Base-by-base conservation (phyloP, 2,797 vertebrate species). In the Mus caroli region DNA sequence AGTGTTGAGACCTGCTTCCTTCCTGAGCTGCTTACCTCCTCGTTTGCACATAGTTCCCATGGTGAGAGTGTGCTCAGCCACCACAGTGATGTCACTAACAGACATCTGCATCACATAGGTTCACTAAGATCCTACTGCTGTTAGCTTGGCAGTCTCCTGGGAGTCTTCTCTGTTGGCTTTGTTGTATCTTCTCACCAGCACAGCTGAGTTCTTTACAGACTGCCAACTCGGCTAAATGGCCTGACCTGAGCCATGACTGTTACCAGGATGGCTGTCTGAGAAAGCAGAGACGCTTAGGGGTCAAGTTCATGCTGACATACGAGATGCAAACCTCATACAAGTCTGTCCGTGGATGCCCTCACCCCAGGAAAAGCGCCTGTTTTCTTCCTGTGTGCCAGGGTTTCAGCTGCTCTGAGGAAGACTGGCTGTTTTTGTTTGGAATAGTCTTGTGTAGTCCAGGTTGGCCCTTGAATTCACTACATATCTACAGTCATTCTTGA, bases 121-220 rank as follows among this genome's bases (percentile, higher is more conserved):
- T 84, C 40, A 84, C 60, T 64, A 64, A 46, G 40, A 7, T 84
- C 37, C 26, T 46, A 7, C 20, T 46, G 82, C 40, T 64, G 19
- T 46, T 46, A 43, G 40, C 40, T 22, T 13, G 43, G 40, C 60
- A 46, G 17, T 84, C 28, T 84, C 62, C 56, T 60, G 60, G 80
- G 62, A 46, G 26, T 22, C 40, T 62, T 64, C 13, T 84, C 17
- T 46, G n/a, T 99, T 99, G 31, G 99, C 99, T 97, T 99, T 99
- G 99, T 99, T 99, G 97, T 99, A 99, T 96, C 99, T 99, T 96
- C 99, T 99, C 4, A 99, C 99, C 6, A 99, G 99, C n/a, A 99
- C 98, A 96, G 99, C 99, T 0, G 99, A 99, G 96, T 99, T 99
- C 97, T 99, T 99, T 83, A 99, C 99, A 96, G 99, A 99, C 97